These are phyloP conservation scores for Allygus modestus DNA, from an alignment of 2,888 invertebrate species.

Conservation along the genomic window DNA sequence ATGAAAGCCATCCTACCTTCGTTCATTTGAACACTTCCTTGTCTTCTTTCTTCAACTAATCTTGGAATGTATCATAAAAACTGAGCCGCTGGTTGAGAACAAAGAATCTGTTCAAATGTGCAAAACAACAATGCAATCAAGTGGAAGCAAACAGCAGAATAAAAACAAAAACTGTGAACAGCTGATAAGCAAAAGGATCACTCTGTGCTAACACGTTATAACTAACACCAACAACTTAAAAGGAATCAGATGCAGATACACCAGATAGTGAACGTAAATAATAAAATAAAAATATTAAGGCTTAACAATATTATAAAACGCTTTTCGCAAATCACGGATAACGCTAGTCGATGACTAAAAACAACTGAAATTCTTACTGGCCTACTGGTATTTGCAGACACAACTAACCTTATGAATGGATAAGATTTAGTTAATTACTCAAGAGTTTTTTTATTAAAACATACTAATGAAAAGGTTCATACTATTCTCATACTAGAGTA, in stretches of 20 bases:
- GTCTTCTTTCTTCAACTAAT: constrained; percentile 36
- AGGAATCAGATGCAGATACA: not conserved
- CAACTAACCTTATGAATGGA: no score
- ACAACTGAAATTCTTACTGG: no score
- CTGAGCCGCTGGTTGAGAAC: constrained; percentile 37
- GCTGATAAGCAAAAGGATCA: constrained; percentile 3
- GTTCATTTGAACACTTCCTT: not conserved
- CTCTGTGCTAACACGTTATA: constrained; percentile 21
- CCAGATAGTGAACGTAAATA: no score
- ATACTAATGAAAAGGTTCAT: no score
- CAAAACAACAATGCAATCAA: constrained; percentile 48
- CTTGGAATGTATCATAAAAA: constrained; percentile 37
- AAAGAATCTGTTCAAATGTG: constrained; percentile 46
- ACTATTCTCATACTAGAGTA: no score
- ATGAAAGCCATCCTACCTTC: constrained; percentile 48
- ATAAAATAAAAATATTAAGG: no score
- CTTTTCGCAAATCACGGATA: no score
- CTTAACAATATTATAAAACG: no score
- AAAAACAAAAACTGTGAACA: constrained; percentile 25
- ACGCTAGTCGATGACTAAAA: no score
- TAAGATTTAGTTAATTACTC: no score
- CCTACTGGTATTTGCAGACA: no score
- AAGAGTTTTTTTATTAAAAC: no score
- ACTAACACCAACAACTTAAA: constrained; percentile 6
- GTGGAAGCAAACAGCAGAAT: constrained; percentile 36